Conservation (phyloP, 1,140 invertebrate genomes). For the Pentalonia nigronervosa region DNA sequence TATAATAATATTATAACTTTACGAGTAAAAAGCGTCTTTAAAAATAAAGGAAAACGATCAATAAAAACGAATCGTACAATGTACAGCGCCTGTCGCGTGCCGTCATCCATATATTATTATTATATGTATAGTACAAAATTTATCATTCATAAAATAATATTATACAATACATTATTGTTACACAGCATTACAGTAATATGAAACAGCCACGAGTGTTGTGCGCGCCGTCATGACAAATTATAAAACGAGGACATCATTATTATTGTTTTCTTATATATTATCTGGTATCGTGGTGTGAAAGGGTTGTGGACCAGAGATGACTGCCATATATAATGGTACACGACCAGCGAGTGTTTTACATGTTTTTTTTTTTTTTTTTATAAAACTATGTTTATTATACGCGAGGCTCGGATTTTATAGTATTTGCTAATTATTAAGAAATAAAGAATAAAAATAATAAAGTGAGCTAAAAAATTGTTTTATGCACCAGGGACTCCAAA, state of each 20-base stretch:
- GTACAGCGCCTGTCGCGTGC: neutral
- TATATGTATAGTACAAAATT: neutral
- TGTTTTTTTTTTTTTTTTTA: no score
- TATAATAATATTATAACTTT: neutral
- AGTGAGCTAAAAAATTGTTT: no score
- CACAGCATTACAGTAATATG: neutral
- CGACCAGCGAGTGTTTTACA: no score
- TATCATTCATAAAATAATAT: no score
- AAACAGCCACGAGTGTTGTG: neutral
- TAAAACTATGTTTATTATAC: no score
- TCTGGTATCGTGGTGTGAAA: neutral
- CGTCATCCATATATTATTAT: neutral
- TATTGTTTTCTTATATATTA: neutral
- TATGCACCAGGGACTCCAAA: no score
- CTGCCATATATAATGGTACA: no score
- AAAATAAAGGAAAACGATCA: neutral
- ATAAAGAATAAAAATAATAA: no score
- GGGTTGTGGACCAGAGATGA: neutral
- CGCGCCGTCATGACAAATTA: neutral
- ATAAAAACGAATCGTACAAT: slow-evolving; percentile 9
- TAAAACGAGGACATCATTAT: neutral
- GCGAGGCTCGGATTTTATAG: no score
- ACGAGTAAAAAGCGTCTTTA: neutral
- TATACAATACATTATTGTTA: no score
- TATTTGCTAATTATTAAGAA: no score